phyloP scores from a whole-genome alignment of 2,888 invertebrate genomes.

The Netelia inedita region DNA sequence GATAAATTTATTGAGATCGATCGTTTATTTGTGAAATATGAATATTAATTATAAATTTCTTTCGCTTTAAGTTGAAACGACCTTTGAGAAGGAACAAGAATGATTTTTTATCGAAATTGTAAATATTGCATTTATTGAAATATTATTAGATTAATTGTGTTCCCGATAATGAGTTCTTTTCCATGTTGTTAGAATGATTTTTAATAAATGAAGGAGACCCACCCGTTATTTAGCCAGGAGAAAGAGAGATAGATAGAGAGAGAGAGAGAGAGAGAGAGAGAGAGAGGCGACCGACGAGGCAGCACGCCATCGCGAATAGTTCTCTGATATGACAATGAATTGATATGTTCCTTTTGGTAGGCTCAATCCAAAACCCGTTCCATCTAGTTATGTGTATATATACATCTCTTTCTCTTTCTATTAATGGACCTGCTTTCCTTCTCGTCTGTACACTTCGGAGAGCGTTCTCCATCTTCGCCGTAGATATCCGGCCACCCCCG shows the following conservation, averaged over 20 bases:
- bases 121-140: too few relatives aligned
- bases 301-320: constrained; percentile 70
- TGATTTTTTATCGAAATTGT: too few relatives aligned
- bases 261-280: too few relatives aligned
- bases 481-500: constrained; percentile 48
- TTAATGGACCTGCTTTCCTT: constrained; percentile 51
- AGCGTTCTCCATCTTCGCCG: constrained; percentile 66
- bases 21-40: too few relatives aligned
- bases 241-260: not conserved
- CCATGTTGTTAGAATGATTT: not conserved
- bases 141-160: too few relatives aligned
- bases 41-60: too few relatives aligned
- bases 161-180: not conserved
- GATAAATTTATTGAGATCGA: not conserved
- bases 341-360: constrained; percentile 79
- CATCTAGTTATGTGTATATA: constrained; percentile 41
- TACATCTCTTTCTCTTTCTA: constrained; percentile 41
- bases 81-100: too few relatives aligned
- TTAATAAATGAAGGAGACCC: constrained; percentile 31
- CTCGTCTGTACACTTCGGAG: constrained; percentile 53
- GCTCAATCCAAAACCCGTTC: constrained; percentile 55
- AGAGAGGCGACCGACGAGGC: constrained; percentile 20
- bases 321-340: constrained; percentile 78
- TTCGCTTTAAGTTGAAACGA: too few relatives aligned
- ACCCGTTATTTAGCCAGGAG: constrained; percentile 68